Evolutionary conservation across 2,888 invertebrate species (phyloP).

Genomic region (Chymomyza caudatula): DNA sequence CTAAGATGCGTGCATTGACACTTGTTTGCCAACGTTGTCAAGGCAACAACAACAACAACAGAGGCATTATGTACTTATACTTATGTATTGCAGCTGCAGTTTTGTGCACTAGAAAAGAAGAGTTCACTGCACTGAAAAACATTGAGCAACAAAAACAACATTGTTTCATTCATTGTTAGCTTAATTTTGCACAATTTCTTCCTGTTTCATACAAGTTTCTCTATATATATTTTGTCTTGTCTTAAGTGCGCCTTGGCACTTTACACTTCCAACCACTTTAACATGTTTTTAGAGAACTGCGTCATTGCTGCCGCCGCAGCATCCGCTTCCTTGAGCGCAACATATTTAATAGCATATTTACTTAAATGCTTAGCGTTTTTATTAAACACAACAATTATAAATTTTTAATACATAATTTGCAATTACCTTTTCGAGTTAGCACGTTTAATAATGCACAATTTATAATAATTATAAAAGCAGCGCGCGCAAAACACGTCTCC

Average conservation of each 20-base stretch:
- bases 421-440: not conserved
- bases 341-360: not conserved
- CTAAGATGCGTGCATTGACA: slow-evolving; percentile 15
- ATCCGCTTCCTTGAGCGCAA: slow-evolving; percentile 16
- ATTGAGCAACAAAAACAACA: slow-evolving; percentile 10
- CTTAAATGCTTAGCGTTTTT: not conserved
- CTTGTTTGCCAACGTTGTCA: slow-evolving; percentile 20
- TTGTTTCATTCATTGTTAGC: slow-evolving; percentile 18
- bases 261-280: slow-evolving; percentile 41
- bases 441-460: not conserved
- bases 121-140: slow-evolving; percentile 54
- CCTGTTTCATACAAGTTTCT: slow-evolving; percentile 22
- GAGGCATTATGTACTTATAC: not conserved
- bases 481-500: not conserved
- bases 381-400: not conserved
- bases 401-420: not conserved
- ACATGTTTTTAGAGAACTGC: not conserved
- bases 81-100: not conserved
- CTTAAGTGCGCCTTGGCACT: slow-evolving; percentile 34
- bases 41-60: slow-evolving; percentile 31
- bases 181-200: slow-evolving; percentile 27
- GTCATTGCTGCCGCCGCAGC: slow-evolving; percentile 36
- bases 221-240: slow-evolving; percentile 12
- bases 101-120: slow-evolving; percentile 12
- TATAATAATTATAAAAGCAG: not conserved